Conservation (phyloP, 2,888 invertebrate genomes). For the Drosophila niveifrons region DNA sequence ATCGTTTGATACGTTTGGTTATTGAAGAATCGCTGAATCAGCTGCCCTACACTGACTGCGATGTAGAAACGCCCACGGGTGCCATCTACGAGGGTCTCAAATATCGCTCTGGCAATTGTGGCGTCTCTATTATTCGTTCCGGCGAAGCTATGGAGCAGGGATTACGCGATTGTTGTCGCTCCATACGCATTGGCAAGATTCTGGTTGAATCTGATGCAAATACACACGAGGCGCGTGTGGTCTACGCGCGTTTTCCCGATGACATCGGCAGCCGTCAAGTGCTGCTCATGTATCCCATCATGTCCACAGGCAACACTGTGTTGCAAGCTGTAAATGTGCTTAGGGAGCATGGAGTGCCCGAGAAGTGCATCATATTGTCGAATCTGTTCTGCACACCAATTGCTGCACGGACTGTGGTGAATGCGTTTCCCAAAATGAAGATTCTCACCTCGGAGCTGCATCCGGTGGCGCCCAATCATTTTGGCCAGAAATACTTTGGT, state of each 20-base stretch:
- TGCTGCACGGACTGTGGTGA: slow-evolving; percentile 93
- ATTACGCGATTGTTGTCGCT: slow-evolving; percentile 97
- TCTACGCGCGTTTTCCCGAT: slow-evolving; percentile 98
- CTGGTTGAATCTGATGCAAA: slow-evolving; percentile 98
- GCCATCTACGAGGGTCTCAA: slow-evolving; percentile 96
- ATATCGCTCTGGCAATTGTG: slow-evolving; percentile 99
- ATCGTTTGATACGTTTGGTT: slow-evolving; percentile 97
- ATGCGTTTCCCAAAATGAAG: slow-evolving; percentile 95
- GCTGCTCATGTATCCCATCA: slow-evolving; percentile 98
- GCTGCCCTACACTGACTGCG: slow-evolving; percentile 94
- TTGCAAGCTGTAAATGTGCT: slow-evolving; percentile 96
- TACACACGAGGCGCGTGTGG: slow-evolving; percentile 97
- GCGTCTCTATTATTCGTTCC: slow-evolving; percentile 97
- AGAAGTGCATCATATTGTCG: slow-evolving; percentile 97
- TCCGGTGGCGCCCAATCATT: slow-evolving; percentile 98
- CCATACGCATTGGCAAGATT: slow-evolving; percentile 99
- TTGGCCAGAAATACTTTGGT: slow-evolving; percentile 99
- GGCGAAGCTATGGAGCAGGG: slow-evolving; percentile 99
- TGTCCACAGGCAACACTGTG: slow-evolving; percentile 99
- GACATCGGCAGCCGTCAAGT: slow-evolving; percentile 96
- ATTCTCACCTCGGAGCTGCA: slow-evolving; percentile 98
- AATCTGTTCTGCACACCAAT: slow-evolving; percentile 98
- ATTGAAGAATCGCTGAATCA: slow-evolving; percentile 99
- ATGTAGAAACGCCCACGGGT: slow-evolving; percentile 95
- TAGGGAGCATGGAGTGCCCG: slow-evolving; percentile 96